Conservation (phyloP, 2,888 invertebrate species). For the Labia minor region DNA sequence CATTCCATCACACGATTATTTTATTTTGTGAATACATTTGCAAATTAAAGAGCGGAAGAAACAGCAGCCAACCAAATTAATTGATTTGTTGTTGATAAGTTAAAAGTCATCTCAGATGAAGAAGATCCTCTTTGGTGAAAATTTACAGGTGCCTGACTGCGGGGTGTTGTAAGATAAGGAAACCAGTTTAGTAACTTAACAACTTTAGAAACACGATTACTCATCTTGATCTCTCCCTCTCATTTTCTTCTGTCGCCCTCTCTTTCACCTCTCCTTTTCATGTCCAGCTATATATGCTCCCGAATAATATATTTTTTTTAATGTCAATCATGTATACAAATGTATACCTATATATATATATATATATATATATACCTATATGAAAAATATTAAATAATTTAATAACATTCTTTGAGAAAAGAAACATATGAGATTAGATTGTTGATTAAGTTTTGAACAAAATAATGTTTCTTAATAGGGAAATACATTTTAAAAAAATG, state of each 20-base stretch:
- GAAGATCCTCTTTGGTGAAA: neutral
- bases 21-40: too few relatives aligned
- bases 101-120: neutral
- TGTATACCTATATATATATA: too few relatives aligned
- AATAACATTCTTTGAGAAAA: neutral
- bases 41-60: neutral
- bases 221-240: neutral
- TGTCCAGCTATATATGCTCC: too few relatives aligned
- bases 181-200: slow-evolving; percentile 1
- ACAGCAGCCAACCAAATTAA: neutral
- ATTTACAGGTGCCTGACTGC: neutral
- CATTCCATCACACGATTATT: too few relatives aligned
- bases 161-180: slow-evolving; percentile 1
- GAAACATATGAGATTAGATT: neutral
- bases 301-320: too few relatives aligned
- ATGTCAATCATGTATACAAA: too few relatives aligned
- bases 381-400: neutral
- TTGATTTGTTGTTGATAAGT: neutral
- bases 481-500: neutral
- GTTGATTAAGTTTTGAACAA: neutral
- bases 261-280: neutral
- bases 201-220: neutral
- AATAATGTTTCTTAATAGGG: slow-evolving; percentile 1
- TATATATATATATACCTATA: too few relatives aligned
- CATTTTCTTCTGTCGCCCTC: neutral